Base-by-base conservation (phyloP, 2,113 vertebrate genomes). In the Carollia perspicillata region DNA sequence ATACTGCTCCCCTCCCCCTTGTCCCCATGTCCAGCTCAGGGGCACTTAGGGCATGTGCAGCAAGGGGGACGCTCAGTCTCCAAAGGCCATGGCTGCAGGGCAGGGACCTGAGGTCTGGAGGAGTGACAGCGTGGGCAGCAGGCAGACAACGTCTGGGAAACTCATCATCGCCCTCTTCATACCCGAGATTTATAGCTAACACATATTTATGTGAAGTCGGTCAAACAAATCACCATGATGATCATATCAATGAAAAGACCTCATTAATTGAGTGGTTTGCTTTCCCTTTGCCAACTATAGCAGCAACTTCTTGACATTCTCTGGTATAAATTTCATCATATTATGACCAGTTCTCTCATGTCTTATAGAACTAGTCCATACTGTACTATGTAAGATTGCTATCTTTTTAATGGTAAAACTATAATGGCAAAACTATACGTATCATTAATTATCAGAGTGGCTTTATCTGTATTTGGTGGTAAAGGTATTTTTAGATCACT, bases 191-290 rank as follows among this genome's bases (percentile, higher is more conserved):
- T 81, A 86, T 1, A 60, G 78, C 4, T 35, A 89, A 66, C 75
- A 79, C 85, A 65, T 40, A 1, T 94, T 94, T 93, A 84, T 72
- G 83, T 69, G 83, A 53, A 95, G 79, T 77, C 86, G 58, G 42
- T 44, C 68, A 68, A 89, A 96, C 96, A 17, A 66, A 81, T 95
- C 71, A 95, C 84, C 9, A 37, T 16, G 44, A 42, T 85, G 47
- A 35, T 95, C 65, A 55, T 30, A 94, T 93, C 26, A 84, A 7
- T 7, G 47, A 69, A 91, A 44, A 96, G 58, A 51, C 20, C 33
- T 95, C 55, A 87, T 80, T 75, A 90, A 51, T 22, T 88, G 65
- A 94, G 23, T 26, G 84, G 35, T 58, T 74, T 60, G 8, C 60
- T 68, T 74, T 81, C 40, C 35, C 65, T 79, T 69, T 60, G 28